Conservation (phyloP, 1,140 invertebrate genomes). For the Pseudomyrmex concolor region DNA sequence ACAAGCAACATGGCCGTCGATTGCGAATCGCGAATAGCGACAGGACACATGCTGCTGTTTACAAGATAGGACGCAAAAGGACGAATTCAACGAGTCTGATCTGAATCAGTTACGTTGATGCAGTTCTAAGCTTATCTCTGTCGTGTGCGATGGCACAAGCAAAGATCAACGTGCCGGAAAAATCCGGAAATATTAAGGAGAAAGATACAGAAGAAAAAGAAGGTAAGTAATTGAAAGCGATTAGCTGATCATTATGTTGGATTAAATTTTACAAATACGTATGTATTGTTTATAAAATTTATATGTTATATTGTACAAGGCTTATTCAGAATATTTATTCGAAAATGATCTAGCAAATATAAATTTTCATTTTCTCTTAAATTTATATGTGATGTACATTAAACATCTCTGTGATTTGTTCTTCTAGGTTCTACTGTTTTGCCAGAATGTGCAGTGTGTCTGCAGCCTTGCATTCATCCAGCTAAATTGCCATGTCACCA, state of each 20-base stretch:
- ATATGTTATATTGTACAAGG: too few relatives aligned
- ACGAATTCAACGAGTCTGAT: too few relatives aligned
- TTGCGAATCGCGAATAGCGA: constrained; percentile 20
- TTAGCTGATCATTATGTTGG: neutral
- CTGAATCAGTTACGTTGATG: constrained; percentile 4
- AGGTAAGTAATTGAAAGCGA: constrained; percentile 41
- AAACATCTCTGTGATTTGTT: constrained; percentile 19
- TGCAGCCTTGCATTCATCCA: constrained; percentile 95
- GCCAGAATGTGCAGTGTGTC: constrained; percentile 95
- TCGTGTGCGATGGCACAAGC: constrained; percentile 68
- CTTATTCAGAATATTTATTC: neutral
- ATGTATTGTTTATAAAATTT: neutral
- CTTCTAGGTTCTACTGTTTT: constrained; percentile 68
- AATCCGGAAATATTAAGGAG: constrained; percentile 56
- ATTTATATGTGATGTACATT: neutral
- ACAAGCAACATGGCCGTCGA: constrained; percentile 62
- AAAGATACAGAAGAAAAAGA: constrained; percentile 73
- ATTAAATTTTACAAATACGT: too few relatives aligned
- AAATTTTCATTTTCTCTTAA: neutral
- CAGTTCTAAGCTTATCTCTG: neutral
- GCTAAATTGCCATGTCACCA: constrained; percentile 96
- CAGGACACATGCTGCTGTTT: constrained; percentile 27
- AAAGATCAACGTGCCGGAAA: constrained; percentile 65
- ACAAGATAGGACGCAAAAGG: neutral
- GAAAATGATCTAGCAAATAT: constrained; percentile 18